Percentiles rank a stretch among this genome's conserved stretches.
Conservation (phyloP, 2,888 invertebrate genomes). For the Cylloceria caligata region DNA sequence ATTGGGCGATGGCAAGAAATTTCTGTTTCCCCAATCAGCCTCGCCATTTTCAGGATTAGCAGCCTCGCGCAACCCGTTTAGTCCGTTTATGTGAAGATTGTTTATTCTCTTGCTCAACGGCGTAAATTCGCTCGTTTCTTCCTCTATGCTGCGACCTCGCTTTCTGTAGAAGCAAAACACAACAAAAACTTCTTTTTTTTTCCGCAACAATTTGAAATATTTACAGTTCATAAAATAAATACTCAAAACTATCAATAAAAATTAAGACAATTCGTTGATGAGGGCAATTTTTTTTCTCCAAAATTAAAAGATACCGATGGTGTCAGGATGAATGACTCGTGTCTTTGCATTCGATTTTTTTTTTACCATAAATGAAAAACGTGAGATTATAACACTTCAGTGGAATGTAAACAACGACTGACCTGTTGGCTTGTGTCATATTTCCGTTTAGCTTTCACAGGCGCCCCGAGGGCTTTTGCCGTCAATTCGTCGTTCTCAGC, state of each 20-base stretch:
- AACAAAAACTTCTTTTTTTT: too few relatives aligned
- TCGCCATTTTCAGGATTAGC: conserved; percentile 75
- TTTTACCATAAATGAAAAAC: background rate
- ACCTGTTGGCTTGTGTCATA: conserved; percentile 82
- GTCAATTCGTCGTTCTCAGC: conserved; percentile 58
- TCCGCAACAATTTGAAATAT: too few relatives aligned
- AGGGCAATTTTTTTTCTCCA: background rate
- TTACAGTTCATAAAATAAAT: too few relatives aligned
- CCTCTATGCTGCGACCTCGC: conserved; percentile 89
- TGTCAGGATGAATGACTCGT: background rate
- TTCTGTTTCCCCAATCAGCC: conserved; percentile 77
- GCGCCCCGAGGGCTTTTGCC: conserved; percentile 54
- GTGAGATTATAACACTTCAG: conserved; percentile 56
- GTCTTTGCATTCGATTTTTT: background rate
- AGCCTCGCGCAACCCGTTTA: conserved; percentile 78
- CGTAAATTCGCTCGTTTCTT: conserved; percentile 93
- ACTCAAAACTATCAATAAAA: too few relatives aligned
- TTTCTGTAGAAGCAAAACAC: conserved; percentile 86
- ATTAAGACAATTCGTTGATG: too few relatives aligned
- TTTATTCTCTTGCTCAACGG: conserved; percentile 96
- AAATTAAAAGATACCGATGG: background rate
- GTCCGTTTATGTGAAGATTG: conserved; percentile 91
- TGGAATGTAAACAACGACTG: conserved; percentile 74
- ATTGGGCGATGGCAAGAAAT: conserved; percentile 81
- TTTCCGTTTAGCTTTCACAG: conserved; percentile 57